Evolutionary conservation across 1,140 invertebrate genomes (phyloP).

Genomic region (Hycleus phaleratus): DNA sequence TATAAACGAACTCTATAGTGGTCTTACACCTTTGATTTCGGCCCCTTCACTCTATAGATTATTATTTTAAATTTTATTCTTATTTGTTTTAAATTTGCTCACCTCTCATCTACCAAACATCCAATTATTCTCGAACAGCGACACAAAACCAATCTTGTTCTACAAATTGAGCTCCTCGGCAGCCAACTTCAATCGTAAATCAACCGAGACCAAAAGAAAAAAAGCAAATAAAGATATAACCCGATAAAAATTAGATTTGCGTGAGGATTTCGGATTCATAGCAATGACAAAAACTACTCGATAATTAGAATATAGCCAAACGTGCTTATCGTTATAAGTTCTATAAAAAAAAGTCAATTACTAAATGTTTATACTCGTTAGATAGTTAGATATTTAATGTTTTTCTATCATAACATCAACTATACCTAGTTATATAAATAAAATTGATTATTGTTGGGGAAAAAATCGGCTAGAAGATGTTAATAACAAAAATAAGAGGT

Average conservation of each 20-base stretch:
- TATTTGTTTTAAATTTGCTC: constrained; percentile 18
- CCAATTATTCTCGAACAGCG: constrained; percentile 8
- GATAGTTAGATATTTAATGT: too few species aligned
- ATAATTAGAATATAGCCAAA: constrained; percentile 11
- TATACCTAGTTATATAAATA: too few species aligned
- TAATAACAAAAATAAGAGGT: constrained; percentile 12
- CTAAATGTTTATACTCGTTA: not conserved
- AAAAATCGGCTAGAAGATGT: constrained; percentile 2
- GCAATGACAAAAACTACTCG: not conserved
- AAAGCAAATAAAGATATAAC: constrained; percentile 5
- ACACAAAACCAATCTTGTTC: too few species aligned
- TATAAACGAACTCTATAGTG: constrained; percentile 19
- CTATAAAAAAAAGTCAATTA: constrained; percentile 6
- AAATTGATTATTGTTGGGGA: too few species aligned
- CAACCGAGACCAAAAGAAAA: too few species aligned
- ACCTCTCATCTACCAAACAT: constrained; percentile 1
- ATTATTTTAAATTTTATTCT: constrained; percentile 13
- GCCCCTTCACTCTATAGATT: constrained; percentile 18
- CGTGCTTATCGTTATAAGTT: constrained; percentile 6
- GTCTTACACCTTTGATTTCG: constrained; percentile 21
- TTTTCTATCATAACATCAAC: too few species aligned
- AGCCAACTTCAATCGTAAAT: too few species aligned
- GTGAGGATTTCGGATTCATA: not conserved
- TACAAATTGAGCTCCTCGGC: too few species aligned
- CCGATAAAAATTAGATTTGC: constrained; percentile 6